Evolutionary conservation across 2,888 invertebrate species (phyloP).

Genomic region (Lamellibrachia columna): DNA sequence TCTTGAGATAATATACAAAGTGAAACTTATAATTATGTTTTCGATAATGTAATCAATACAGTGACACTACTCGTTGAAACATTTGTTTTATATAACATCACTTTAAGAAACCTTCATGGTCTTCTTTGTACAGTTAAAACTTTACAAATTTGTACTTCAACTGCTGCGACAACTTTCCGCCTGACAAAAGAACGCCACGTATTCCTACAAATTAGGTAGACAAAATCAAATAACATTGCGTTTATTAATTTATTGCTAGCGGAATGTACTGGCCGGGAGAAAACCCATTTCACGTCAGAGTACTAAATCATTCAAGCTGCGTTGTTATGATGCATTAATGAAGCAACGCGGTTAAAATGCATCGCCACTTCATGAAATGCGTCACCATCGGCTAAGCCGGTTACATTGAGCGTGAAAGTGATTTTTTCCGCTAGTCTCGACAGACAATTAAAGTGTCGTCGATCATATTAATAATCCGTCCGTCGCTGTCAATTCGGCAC

Average conservation of each 20-base stretch:
- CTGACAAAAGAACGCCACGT: no score
- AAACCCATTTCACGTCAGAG: not conserved
- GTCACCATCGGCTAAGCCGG: constrained; percentile 1
- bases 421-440: constrained; percentile 10
- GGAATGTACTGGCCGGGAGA: not conserved
- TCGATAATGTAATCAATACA: no score
- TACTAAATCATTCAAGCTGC: not conserved
- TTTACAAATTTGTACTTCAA: no score
- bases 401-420: constrained; percentile 16
- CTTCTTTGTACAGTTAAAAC: no score
- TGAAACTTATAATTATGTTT: no score
- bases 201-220: no score
- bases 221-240: not conserved
- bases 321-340: not conserved
- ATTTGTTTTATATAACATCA: no score
- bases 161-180: no score
- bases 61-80: no score
- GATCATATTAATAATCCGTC: constrained; percentile 16
- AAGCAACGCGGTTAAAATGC: not conserved
- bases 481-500: not conserved
- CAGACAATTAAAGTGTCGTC: not conserved
- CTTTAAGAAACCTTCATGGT: no score
- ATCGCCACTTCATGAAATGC: constrained; percentile 12
- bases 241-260: not conserved
- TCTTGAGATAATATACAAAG: no score